Base-by-base conservation (phyloP, 2,888 invertebrate genomes). In the Oscheius sp. region DNA sequence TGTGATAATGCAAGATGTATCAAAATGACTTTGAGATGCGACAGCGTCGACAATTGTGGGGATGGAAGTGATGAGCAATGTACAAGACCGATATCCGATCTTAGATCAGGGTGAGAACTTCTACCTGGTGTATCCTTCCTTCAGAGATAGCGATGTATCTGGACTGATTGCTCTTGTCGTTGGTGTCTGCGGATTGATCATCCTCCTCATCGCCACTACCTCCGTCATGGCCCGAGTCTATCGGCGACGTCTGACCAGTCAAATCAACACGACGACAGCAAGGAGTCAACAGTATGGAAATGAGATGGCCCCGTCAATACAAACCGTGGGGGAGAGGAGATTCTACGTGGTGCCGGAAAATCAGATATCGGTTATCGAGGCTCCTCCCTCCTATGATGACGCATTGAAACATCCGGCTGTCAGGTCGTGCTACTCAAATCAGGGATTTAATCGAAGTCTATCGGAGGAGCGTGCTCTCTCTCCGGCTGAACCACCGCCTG, bases 1-100 rank as follows among this genome's bases (percentile, higher is more conserved):
- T 92, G 92, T 76, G 89, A 90, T 66, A 92, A 92, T 84, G 90
- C 90, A 78, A 89, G 91, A 67, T 92, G 92, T 84, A 76, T 81
- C 61, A 76, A 72, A 70, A 65, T 64, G 8, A 89, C 90, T 26
- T 86, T 92, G 38, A 90, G 90, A 64, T 92, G 92, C 84, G 92
- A 92, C 86, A 91, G 91, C 6, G 91, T 91, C 77, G 91, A 92
- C 87, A 91, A 92, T 78, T 92, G 92, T 78, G 92, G 92, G 0
- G 80, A 80, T 44, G 69, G 63, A n/a, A 71, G 67, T 12, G 80
- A 80, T 70, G 80, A 80, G 59, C 56, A 67, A 5, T 77, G 76
- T 61, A 26, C 38, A 24, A n/a, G 47, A 6, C 61, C 54, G 14
- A 38, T 28, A 1, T 24, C 30, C 9, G 57, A 64, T 33, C 33